Conservation (phyloP, 2,888 invertebrate genomes). For the Drosophila acutilabella region DNA sequence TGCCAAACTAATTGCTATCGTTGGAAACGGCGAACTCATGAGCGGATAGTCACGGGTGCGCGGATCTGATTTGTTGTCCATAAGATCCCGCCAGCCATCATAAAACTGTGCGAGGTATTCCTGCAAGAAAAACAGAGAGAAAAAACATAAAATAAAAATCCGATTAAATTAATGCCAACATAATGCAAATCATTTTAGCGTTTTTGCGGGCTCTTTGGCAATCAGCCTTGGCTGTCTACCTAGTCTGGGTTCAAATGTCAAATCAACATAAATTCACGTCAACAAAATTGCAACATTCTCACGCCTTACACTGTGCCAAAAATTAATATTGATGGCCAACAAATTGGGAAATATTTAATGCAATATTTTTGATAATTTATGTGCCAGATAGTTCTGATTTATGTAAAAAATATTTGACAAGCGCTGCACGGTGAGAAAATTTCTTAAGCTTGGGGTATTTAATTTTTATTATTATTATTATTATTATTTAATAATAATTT, state of each 20-base stretch:
- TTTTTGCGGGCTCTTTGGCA: conserved; percentile 18
- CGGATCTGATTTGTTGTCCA: conserved; percentile 94
- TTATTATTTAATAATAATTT: too few species aligned
- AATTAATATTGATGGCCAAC: neutral
- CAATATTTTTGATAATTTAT: too few species aligned
- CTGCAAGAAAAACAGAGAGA: conserved; percentile 67
- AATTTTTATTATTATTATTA: too few species aligned
- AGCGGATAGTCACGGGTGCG: conserved; percentile 92
- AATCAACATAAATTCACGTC: conserved; percentile 51
- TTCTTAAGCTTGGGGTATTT: too few species aligned
- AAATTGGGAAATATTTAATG: neutral
- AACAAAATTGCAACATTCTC: conserved; percentile 44
- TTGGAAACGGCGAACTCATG: conserved; percentile 93
- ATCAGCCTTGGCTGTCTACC: conserved; percentile 31
- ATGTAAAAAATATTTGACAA: too few species aligned
- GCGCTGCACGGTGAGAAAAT: too few species aligned
- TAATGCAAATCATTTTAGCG: conserved; percentile 21
- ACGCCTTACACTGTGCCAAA: conserved; percentile 8
- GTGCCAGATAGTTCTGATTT: too few species aligned
- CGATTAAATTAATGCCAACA: conserved; percentile 5
- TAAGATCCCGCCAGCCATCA: conserved; percentile 87
- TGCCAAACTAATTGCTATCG: conserved; percentile 89
- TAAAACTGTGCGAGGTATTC: conserved; percentile 83
- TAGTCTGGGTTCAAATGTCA: conserved; percentile 62
- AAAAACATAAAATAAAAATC: neutral